Evolutionary conservation across 2,888 invertebrate species (phyloP), one percentile per base, ranked within the genome.

Genomic region (Cantharis lateralis): DNA sequence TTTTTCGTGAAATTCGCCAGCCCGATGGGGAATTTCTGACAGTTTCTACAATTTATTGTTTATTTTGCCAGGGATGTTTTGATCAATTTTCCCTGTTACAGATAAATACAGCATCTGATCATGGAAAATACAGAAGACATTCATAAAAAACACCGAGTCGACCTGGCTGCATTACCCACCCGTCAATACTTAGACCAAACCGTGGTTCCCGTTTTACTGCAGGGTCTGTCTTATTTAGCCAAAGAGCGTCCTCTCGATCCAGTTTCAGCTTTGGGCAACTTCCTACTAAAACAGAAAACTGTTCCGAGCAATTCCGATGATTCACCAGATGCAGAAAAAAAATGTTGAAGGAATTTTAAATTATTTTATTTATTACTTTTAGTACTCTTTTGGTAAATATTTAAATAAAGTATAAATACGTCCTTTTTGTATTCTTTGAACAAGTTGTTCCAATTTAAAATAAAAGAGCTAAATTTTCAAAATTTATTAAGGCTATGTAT

Each of bases 111-210:
- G 9, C 24, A 1, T 7, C 9, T 7, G 3, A 48, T 16, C 88
- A 89, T 90, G 88, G 93, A 93, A 81, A 92, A 91, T 82, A 93
- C 93, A 77, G 88, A 91, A 13, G 92, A 91, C 77, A 79, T 86
- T 78, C 90, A 92, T 13, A 95, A 97, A 84, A 95, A 96, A 87
- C 91, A 95, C 3, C 91, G 95, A 81, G 93, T 95, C 48, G 98
- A 98, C 89, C 90, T 97, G 72, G 95, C 95, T 85, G 94, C 96
- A 0, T 89, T 98, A 80, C 98, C 98, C 3, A 98, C 98, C 0
- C 92, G 98, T 71, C 98, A 98, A 85, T 99, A 99, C 89, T 90
- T 99, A 79, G 99, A 99, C 87, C 98, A 98, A 88, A 99, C 99
- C 0, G 98, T 99, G 61, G 98, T 99, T 3, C 99, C 99, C 0